Base-by-base conservation (phyloP, 2,888 invertebrate genomes). In the Diloba caeruleocephala region DNA sequence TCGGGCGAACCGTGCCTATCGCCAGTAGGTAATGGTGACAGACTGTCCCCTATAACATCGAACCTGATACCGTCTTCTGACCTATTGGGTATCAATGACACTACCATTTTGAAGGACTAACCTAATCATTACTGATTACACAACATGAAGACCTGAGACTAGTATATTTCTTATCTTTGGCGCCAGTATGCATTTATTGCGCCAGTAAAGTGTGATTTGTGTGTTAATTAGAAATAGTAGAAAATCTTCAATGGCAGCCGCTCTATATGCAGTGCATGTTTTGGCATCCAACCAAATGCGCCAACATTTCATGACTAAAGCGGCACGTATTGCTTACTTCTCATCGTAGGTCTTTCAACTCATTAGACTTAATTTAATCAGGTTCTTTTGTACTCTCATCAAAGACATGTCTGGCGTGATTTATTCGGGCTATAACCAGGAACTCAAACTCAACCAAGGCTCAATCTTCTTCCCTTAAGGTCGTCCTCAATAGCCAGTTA, bases 171-270 rank as follows among this genome's bases (percentile, higher is more conserved):
- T 36, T 39, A 2, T 43, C 34, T 28, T 32, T 21, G 50, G 59
- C 50, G 34, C 34, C 58, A 10, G 49, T 31, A 15, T 39, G 15
- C 31, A 36, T 21, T 3, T 42, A 29, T 50, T 50, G 50, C 65
- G 42, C 50, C 42, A 31, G 3, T 3, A 2, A 17, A 2, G n/a
- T 39, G 60, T 64, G 31, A 58, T 49, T 39, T 50, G 34, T 17
- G 19, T 58, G 50, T 36, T 64, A 64, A 64, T 38, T 44, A 50
- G 5, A 34, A 38, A 19, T 29, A 14, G 53, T 36, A 53, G 32
- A 9, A 38, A 43, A 34, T 12, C n/a, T 6, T 21, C 34, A 36
- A 19, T 2, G 13, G 5, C 43, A 29, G 38, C 15, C 19, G 21
- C 29, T 64, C 6, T 14, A 26, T 25, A 49, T 37, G 37, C 57